Percentiles rank a stretch among this genome's conserved stretches.
Evolutionary conservation across 1,140 invertebrate species (phyloP).

Genomic region (Meloidogyne exigua): DNA sequence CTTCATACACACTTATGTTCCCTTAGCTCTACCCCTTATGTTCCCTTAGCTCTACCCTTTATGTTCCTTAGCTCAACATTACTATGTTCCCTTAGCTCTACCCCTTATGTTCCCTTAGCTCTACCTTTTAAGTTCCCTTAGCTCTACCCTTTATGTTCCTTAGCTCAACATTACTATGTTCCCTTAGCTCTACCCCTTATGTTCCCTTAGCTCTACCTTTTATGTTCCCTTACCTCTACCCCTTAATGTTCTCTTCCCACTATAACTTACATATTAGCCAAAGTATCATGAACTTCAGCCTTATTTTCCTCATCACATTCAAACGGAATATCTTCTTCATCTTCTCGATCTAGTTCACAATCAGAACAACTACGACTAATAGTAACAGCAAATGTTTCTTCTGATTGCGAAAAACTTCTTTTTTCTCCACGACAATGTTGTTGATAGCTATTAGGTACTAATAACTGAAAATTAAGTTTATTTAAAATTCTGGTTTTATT

Average conservation of each 20-base stretch:
- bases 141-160: no score
- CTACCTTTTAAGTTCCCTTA: no score
- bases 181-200: no score
- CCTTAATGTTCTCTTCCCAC: no score
- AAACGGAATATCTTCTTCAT: constrained; percentile 48
- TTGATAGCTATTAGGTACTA: not conserved
- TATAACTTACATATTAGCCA: constrained; percentile 49
- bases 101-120: no score
- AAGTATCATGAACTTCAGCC: constrained; percentile 59
- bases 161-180: no score
- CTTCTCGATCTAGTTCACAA: constrained; percentile 22
- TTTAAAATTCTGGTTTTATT: not conserved
- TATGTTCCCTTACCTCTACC: no score
- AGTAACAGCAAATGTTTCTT: constrained; percentile 20
- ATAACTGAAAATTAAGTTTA: not conserved
- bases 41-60: no score
- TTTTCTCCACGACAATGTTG: constrained; percentile 8
- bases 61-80: no score
- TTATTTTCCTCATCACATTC: constrained; percentile 57
- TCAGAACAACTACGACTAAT: not conserved
- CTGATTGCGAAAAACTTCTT: not conserved
- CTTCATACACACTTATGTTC: no score
- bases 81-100: no score
- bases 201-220: no score
- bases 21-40: not conserved